Evolutionary conservation across 53 echinoderm and acorn worm genomes (phyloP).

Genomic region (Echinarachnius parma): DNA sequence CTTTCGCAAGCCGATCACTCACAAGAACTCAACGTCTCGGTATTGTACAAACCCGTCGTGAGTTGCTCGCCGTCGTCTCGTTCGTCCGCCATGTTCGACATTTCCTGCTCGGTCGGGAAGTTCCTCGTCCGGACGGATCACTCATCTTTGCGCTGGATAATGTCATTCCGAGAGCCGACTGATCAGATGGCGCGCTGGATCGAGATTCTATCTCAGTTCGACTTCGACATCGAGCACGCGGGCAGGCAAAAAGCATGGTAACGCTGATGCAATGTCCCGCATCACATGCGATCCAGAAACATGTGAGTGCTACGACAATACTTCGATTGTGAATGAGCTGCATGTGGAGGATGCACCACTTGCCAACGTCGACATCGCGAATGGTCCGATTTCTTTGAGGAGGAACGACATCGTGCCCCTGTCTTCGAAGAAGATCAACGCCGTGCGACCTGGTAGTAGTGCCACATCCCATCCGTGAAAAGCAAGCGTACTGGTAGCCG

Average conservation of each 20-base stretch:
- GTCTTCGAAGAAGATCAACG: too few species aligned
- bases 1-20: slow-evolving; percentile 51
- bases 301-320: slow-evolving; percentile 51
- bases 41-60: slow-evolving; percentile 42
- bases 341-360: slow-evolving; percentile 48
- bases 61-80: slow-evolving; percentile 43
- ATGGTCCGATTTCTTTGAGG: slow-evolving; percentile 39
- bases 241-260: too few species aligned
- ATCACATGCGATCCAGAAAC: slow-evolving; percentile 45
- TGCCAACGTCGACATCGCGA: slow-evolving; percentile 9
- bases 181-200: slow-evolving; percentile 59
- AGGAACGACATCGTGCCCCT: slow-evolving; percentile 19
- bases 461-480: too few species aligned
- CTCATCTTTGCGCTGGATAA: slow-evolving; percentile 43
- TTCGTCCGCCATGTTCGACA: slow-evolving; percentile 58
- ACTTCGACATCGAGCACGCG: slow-evolving; percentile 51
- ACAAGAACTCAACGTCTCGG: slow-evolving; percentile 42
- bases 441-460: too few species aligned
- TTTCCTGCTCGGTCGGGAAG: slow-evolving; percentile 47
- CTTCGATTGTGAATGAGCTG: slow-evolving; percentile 22
- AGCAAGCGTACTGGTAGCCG: too few species aligned
- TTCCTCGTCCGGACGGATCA: slow-evolving; percentile 55
- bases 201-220: slow-evolving; percentile 31
- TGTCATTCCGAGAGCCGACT: slow-evolving; percentile 49
- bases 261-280: too few species aligned